Evolutionary conservation across 2,113 vertebrate genomes (phyloP).

Genomic region (Columbina picui): DNA sequence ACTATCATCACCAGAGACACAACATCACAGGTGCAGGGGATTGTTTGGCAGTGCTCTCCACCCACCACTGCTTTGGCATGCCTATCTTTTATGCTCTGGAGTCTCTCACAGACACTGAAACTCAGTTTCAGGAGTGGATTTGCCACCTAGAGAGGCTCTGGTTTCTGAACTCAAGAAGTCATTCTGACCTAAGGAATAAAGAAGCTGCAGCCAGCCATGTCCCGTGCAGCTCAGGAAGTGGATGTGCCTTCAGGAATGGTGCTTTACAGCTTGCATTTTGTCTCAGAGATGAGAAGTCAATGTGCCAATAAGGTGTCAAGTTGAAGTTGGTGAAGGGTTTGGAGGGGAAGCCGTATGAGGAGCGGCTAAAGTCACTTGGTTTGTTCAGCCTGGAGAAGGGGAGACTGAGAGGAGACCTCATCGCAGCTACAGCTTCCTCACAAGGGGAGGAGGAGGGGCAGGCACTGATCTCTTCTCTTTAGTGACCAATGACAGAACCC

Average conservation of each 20-base stretch:
- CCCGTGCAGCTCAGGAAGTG: background rate
- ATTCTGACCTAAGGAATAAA: background rate
- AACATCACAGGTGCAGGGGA: background rate
- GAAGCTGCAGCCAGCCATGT: background rate
- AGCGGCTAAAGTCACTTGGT: no score
- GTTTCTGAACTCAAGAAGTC: background rate
- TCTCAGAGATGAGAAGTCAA: background rate
- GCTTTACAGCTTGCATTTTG: background rate
- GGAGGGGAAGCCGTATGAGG: no score
- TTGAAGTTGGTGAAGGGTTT: no score
- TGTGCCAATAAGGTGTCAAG: background rate
- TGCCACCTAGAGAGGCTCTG: background rate
- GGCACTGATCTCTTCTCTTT: no score
- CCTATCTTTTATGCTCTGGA: background rate
- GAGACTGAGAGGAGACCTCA: no score
- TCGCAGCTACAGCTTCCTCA: no score
- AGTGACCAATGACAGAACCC: no score
- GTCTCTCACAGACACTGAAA: background rate
- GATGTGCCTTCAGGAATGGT: background rate
- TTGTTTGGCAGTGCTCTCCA: background rate
- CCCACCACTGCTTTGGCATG: accelerated
- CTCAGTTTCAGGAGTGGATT: background rate
- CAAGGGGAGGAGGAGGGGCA: no score
- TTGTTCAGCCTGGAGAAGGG: no score
- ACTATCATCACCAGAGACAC: background rate